Base-by-base conservation (phyloP, 2,797 vertebrate genomes). In the Parotocinclus haroldoi region DNA sequence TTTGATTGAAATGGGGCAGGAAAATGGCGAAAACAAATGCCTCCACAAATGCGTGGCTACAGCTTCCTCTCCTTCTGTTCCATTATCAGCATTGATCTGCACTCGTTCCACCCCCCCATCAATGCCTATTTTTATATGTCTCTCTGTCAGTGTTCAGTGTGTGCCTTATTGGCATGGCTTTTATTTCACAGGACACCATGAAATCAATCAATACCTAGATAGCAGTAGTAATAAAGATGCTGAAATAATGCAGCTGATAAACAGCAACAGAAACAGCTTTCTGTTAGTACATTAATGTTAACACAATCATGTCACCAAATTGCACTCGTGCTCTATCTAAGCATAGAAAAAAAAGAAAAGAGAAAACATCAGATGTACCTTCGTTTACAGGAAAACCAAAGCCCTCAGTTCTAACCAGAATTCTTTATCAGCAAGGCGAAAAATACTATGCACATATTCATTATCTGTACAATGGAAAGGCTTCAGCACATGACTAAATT, bases 21-120 rank as follows among this genome's bases (percentile, higher is more conserved):
- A 67, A 58, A 58, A 37, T 63, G 42, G 63, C 56, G 63, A 67
- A 72, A 72, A 72, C 64, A 72, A 66, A 67, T 44, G 19, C 39
- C 63, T 57, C 52, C 51, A 67, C 63, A 72, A 72, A 72, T 67
- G 63, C 64, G 45, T 60, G 54, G 64, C 58, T 54, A 67, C 62
- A 63, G 63, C 54, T 58, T 62, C 66, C 6, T 64, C 69, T 49
- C 73, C 73, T 69, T 72, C 79, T 73, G 68, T 72, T 83, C 77
- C 86, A 83, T 87, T 86, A 87, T 74, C 72, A 75, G 71, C 69
- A 38, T 53, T 72, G 64, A 72, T 63, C 67, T 62, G 17, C 58
- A 60, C 50, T 48, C n/a, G 9, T 63, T 68, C 62, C 39, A 14
- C 7, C 56, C 45, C 55, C 55, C 53, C 46, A 66, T 58, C 48